phyloP scores from a whole-genome alignment of 2,113 vertebrate species.

The Prunella himalayana region DNA sequence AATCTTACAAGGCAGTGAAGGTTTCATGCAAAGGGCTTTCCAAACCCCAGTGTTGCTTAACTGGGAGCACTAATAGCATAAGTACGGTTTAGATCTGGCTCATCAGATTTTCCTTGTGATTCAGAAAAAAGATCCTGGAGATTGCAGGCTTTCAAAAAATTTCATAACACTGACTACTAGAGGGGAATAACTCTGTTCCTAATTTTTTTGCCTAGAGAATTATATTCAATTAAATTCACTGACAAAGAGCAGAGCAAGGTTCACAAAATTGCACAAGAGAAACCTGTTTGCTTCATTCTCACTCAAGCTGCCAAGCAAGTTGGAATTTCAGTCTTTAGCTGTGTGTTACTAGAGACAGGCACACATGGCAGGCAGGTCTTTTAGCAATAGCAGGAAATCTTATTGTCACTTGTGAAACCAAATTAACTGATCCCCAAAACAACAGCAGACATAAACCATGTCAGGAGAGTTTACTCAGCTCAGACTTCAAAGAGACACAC shows the following conservation, averaged over 20 bases:
- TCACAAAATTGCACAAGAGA: slow-evolving; percentile 17
- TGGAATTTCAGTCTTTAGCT: neutral
- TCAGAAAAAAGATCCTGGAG: slow-evolving; percentile 15
- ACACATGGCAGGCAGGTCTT: neutral
- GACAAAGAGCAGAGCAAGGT: neutral
- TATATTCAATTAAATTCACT: slow-evolving; percentile 4
- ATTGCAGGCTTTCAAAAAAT: slow-evolving; percentile 19
- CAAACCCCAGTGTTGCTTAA: slow-evolving; percentile 39
- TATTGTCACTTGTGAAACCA: neutral
- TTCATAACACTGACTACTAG: neutral
- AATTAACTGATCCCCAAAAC: neutral
- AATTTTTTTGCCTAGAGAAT: neutral
- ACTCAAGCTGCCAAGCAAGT: neutral
- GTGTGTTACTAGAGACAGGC: neutral
- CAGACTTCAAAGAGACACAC: neutral
- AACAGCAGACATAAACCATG: neutral
- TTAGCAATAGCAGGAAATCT: neutral
- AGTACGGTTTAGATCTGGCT: slow-evolving; percentile 6
- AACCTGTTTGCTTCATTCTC: slow-evolving; percentile 16
- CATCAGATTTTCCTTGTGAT: slow-evolving; percentile 30
- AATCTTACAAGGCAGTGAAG: neutral
- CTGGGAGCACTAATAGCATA: slow-evolving; percentile 5
- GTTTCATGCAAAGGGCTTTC: slow-evolving; percentile 1
- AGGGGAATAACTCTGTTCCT: neutral
- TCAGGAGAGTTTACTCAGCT: neutral